Percentiles rank a stretch among this genome's conserved stretches.
Evolutionary conservation across 64 coral and sea anemone species (phyloP).

Genomic region (Hydrozoanthus tunicans): DNA sequence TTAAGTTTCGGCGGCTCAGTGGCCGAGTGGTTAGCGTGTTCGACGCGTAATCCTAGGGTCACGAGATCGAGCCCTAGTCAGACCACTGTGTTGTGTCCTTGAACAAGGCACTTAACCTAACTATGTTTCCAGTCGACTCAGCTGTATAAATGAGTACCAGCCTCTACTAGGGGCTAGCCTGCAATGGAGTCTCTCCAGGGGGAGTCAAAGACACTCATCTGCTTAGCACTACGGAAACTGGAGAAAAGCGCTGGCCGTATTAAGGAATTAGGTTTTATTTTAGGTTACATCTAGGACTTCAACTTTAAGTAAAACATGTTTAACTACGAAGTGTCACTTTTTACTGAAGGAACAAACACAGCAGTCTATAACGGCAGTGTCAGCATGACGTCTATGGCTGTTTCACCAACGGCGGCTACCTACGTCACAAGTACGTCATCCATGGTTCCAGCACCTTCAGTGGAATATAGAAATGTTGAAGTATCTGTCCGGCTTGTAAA

Average conservation of each 20-base stretch:
- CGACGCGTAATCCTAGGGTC: too few species aligned
- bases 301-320: not conserved
- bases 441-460: not conserved
- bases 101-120: too few species aligned
- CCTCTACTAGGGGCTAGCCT: too few species aligned
- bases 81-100: too few species aligned
- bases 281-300: not conserved
- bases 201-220: too few species aligned
- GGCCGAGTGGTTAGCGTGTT: too few species aligned
- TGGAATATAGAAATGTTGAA: slow-evolving; percentile 21
- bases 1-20: too few species aligned
- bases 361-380: not conserved
- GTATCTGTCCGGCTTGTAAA: slow-evolving; percentile 1
- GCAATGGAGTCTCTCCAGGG: too few species aligned
- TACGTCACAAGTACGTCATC: slow-evolving; percentile 15
- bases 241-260: not conserved
- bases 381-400: not conserved
- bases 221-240: too few species aligned
- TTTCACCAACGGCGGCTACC: not conserved
- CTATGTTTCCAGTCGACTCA: too few species aligned
- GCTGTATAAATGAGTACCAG: too few species aligned
- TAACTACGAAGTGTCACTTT: not conserved
- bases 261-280: not conserved
- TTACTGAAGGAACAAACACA: not conserved
- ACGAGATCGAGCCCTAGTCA: too few species aligned